A percentile compares a stretch with the other conserved stretches of the same genome.
phyloP scores from a whole-genome alignment of 2,888 invertebrate species.

The Cheilosia vulpina region DNA sequence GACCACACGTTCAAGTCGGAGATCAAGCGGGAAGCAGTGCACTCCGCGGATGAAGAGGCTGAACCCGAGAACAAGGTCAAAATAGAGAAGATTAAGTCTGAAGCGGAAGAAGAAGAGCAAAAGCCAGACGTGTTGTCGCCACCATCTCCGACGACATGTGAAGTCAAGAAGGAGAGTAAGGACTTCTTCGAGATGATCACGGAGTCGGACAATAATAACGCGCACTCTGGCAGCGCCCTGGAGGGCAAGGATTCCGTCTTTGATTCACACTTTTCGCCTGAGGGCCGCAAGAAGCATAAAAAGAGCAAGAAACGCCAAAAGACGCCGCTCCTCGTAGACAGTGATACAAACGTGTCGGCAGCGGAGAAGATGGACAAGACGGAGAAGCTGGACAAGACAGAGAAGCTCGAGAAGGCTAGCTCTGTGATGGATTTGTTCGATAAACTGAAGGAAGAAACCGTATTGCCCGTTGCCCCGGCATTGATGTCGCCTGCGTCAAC shows the following conservation, averaged over 20 bases:
- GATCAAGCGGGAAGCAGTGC: conserved; percentile 85
- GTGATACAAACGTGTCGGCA: conserved; percentile 75
- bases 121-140: conserved; percentile 37
- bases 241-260: conserved; percentile 83
- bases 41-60: conserved; percentile 81
- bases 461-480: conserved; percentile 32
- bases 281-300: conserved; percentile 90
- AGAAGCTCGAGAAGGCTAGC: conserved; percentile 63
- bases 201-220: conserved; percentile 75
- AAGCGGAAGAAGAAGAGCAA: conserved; percentile 60
- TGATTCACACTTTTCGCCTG: conserved; percentile 83
- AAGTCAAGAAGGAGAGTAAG: conserved; percentile 81
- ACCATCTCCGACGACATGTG: conserved; percentile 56
- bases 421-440: conserved; percentile 84
- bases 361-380: conserved; percentile 69
- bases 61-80: conserved; percentile 56
- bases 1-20: conserved; percentile 85
- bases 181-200: conserved; percentile 78
- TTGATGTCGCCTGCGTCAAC: conserved; percentile 22
- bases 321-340: conserved; percentile 80
- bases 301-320: conserved; percentile 93
- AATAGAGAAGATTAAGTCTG: conserved; percentile 59
- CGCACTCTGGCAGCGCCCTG: conserved; percentile 78
- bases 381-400: conserved; percentile 64
- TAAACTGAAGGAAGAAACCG: conserved; percentile 84